Evolutionary conservation across 2,113 vertebrate species (phyloP).

Genomic region (Hystrix cristata): DNA sequence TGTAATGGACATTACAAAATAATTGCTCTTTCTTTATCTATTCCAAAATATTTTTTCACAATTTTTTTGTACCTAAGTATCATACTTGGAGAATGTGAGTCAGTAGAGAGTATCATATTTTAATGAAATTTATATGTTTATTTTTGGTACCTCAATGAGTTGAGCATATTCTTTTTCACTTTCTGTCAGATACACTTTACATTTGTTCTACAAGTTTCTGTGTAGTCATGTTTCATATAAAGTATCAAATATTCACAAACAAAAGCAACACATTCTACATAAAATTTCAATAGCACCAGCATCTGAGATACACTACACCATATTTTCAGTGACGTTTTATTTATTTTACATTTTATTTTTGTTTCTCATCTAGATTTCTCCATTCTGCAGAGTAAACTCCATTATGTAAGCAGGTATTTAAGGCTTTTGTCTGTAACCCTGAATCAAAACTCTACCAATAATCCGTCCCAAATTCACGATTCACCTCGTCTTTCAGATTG

Average conservation of each 20-base stretch:
- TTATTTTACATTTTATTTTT: constrained; percentile 22
- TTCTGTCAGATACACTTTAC: constrained; percentile 10
- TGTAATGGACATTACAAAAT: background rate
- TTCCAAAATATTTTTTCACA: background rate
- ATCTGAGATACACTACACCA: background rate
- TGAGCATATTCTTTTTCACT: constrained; percentile 2
- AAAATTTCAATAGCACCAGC: constrained; percentile 13
- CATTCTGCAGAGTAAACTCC: background rate
- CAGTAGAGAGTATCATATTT: background rate
- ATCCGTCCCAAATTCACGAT: background rate
- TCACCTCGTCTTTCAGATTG: background rate
- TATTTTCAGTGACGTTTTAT: background rate
- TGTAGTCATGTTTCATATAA: constrained; percentile 46
- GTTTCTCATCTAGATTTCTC: background rate
- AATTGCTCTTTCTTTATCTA: background rate
- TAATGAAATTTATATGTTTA: background rate
- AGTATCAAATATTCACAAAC: constrained; percentile 71
- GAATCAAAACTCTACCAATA: background rate
- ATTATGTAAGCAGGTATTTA: background rate
- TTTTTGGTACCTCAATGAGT: background rate
- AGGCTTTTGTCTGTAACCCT: background rate
- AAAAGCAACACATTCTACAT: constrained; percentile 57
- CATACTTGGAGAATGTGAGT: background rate
- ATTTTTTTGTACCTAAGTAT: background rate
- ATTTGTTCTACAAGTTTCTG: constrained; percentile 6